Evolutionary conservation across 1,140 invertebrate genomes (phyloP).

Genomic region (Wiebesia pumilae): DNA sequence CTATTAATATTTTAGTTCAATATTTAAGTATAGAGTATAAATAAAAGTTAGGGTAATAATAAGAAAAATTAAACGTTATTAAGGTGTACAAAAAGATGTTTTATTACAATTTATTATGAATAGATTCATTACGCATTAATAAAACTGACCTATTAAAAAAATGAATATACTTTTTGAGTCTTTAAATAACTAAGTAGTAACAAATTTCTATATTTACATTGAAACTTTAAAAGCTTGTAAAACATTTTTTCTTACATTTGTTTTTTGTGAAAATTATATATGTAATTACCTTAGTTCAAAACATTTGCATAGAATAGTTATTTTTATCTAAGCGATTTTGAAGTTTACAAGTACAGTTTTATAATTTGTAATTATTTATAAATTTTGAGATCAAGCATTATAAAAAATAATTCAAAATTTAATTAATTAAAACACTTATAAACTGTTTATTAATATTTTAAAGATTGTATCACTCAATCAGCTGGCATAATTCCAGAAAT

Average conservation of each 20-base stretch:
- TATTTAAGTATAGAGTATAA: too few relatives aligned
- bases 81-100: conserved; percentile 63
- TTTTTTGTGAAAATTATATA: conserved; percentile 26
- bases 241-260: conserved; percentile 36
- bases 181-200: conserved; percentile 20
- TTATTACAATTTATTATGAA: conserved; percentile 58
- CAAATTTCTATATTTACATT: conserved; percentile 42
- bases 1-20: too few relatives aligned
- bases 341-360: conserved; percentile 24
- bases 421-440: conserved; percentile 24
- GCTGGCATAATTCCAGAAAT: conserved; percentile 52
- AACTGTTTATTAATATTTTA: conserved; percentile 16
- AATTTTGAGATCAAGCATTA: conserved; percentile 34
- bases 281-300: not conserved
- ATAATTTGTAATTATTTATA: conserved; percentile 8
- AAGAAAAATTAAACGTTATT: conserved; percentile 49
- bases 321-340: conserved; percentile 35
- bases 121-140: conserved; percentile 55
- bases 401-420: conserved; percentile 14
- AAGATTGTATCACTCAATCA: conserved; percentile 48
- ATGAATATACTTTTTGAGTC: conserved; percentile 36
- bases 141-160: conserved; percentile 50
- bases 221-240: not conserved
- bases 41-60: conserved; percentile 17
- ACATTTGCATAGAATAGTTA: not conserved